A percentile compares a stretch with the other conserved stretches of the same genome.
These are phyloP conservation scores for Kryptopterus vitreolus DNA, from an alignment of 2,797 vertebrate genomes.

Conservation along the genomic window DNA sequence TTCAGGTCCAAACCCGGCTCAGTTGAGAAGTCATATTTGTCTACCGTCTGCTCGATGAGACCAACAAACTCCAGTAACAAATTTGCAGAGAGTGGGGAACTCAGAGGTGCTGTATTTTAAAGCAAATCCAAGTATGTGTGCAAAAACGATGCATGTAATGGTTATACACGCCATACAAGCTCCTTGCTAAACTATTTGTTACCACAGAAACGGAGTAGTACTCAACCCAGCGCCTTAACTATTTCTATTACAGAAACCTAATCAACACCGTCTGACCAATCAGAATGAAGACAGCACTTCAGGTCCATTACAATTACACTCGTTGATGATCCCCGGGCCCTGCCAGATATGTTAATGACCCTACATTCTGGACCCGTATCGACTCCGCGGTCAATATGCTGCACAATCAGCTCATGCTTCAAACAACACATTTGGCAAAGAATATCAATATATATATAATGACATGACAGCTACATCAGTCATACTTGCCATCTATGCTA, in stretches of 20 bases:
- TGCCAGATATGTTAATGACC: neutral
- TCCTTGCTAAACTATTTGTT: neutral
- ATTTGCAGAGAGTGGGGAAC: too few species aligned
- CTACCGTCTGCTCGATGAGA: too few species aligned
- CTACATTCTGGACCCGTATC: too few species aligned
- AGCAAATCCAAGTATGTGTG: neutral
- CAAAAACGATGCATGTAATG: neutral
- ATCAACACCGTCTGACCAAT: neutral
- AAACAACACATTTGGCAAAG: neutral
- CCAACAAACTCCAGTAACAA: too few species aligned
- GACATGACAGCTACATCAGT: slow-evolving; percentile 29
- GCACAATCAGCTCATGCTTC: neutral
- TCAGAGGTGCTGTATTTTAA: too few species aligned
- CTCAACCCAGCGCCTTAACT: neutral
- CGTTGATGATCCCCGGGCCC: too few species aligned
- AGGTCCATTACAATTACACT: neutral
- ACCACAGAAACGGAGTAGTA: neutral
- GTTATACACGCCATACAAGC: neutral
- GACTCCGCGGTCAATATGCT: neutral
- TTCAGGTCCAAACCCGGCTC: too few species aligned
- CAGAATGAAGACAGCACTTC: neutral
- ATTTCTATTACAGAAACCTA: neutral
- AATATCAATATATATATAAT: slow-evolving; percentile 3
- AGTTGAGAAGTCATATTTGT: too few species aligned
- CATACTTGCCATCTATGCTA: slow-evolving; percentile 31